These are phyloP conservation scores for Irena cyanogastra DNA, from an alignment of 2,113 vertebrate genomes.

Conservation along the genomic window DNA sequence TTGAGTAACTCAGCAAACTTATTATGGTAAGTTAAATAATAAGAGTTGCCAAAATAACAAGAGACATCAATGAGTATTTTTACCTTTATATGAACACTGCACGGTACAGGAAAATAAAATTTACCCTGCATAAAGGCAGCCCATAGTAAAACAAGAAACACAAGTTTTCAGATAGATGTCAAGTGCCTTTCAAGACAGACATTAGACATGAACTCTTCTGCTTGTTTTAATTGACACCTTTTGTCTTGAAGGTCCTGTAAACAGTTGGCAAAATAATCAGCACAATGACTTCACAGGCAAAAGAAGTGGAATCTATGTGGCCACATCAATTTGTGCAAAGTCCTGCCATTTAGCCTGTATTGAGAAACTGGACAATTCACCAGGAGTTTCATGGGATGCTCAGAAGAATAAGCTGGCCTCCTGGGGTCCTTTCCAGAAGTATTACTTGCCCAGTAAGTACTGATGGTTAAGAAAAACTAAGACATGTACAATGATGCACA, in stretches of 20 bases:
- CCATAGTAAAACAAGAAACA: not conserved
- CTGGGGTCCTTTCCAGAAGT: too few species aligned
- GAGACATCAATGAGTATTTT: not conserved
- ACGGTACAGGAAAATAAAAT: not conserved
- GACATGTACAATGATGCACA: accelerated
- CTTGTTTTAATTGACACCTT: conserved; percentile 17
- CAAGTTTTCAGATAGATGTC: not conserved
- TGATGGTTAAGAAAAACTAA: not conserved
- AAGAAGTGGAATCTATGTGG: not conserved
- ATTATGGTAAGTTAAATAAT: not conserved
- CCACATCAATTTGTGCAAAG: not conserved
- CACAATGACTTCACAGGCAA: not conserved
- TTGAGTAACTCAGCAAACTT: not conserved
- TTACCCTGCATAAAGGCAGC: not conserved
- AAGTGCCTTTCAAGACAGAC: not conserved
- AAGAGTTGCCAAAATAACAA: not conserved
- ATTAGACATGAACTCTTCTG: not conserved
- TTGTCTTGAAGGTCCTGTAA: conserved; percentile 7
- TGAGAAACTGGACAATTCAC: not conserved
- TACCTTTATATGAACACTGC: conserved; percentile 6
- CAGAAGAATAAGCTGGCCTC: not conserved
- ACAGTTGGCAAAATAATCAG: not conserved
- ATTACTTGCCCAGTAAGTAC: not conserved
- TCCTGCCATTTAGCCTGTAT: not conserved
- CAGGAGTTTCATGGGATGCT: not conserved